Percentiles rank a stretch among this genome's conserved stretches.
These are phyloP conservation scores for Triplophysa dalaica DNA, from an alignment of 2,113 vertebrate species.

Conservation along the genomic window DNA sequence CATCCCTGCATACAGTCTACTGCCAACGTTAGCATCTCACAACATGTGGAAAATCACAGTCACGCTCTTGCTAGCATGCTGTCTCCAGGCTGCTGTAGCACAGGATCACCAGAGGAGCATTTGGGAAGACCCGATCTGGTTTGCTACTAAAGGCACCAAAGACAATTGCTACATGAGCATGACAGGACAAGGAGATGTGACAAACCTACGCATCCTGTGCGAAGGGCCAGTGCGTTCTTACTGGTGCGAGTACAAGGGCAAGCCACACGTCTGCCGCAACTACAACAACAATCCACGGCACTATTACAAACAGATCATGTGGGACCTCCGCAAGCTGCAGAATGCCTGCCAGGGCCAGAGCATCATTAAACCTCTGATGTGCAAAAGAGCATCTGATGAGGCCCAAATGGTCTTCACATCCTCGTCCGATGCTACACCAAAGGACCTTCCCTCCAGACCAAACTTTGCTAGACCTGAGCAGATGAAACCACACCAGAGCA, in stretches of 20 bases:
- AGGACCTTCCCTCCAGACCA: not conserved
- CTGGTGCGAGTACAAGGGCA: conserved; percentile 81
- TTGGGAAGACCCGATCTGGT: conserved; percentile 73
- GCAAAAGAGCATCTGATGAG: conserved; percentile 71
- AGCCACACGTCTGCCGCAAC: conserved; percentile 71
- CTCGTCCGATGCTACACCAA: conserved; percentile 27
- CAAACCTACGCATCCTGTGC: conserved; percentile 74
- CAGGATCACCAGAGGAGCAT: conserved; percentile 66
- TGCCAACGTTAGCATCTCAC: conserved; percentile 46
- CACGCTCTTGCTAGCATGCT: conserved; percentile 67
- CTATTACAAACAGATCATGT: conserved; percentile 79
- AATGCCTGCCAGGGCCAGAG: conserved; percentile 71
- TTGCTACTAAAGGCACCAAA: conserved; percentile 71
- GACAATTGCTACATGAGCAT: conserved; percentile 74
- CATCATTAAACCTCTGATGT: conserved; percentile 76
- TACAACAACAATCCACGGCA: conserved; percentile 78
- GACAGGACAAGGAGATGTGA: conserved; percentile 68
- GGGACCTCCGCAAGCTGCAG: conserved; percentile 69
- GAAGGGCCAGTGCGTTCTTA: conserved; percentile 64
- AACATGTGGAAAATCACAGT: conserved; percentile 72
- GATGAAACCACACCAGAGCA: conserved; percentile 15
- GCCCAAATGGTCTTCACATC: conserved; percentile 71
- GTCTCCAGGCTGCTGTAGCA: conserved; percentile 57
- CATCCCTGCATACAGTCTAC: conserved; percentile 5
- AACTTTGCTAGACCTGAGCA: conserved; percentile 8